phyloP scores from a whole-genome alignment of 1,140 invertebrate species.

The Armadillidium nasatum region DNA sequence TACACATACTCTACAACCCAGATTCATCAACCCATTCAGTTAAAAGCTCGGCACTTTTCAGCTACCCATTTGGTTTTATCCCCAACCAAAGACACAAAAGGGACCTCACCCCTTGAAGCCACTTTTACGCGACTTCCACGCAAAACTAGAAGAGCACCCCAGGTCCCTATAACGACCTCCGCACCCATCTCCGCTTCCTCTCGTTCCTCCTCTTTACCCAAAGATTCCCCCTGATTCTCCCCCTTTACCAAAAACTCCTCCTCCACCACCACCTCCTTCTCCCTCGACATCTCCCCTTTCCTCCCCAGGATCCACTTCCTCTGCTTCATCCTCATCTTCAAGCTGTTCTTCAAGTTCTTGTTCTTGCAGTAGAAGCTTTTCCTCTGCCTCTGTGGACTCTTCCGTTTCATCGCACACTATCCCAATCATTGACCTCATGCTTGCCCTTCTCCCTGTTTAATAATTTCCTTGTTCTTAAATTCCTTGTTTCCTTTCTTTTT shows the following conservation, averaged over 20 bases:
- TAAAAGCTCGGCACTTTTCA: neutral
- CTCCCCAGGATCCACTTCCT: neutral
- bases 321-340: neutral
- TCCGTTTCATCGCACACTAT: constrained; percentile 41
- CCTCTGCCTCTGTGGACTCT: constrained; percentile 35
- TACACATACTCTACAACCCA: neutral
- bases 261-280: constrained; percentile 14
- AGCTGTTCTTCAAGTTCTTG: neutral
- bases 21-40: neutral
- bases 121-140: neutral
- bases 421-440: constrained; percentile 45
- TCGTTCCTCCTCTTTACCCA: neutral
- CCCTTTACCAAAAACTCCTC: constrained; percentile 16
- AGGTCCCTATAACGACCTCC: neutral
- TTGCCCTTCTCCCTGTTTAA: constrained; percentile 43
- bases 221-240: neutral
- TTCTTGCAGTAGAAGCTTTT: constrained; percentile 28
- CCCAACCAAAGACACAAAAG: neutral
- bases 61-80: neutral
- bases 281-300: constrained; percentile 8
- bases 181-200: neutral
- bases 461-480: neutral
- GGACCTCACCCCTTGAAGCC: neutral
- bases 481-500: neutral
- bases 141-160: neutral